Percentiles rank a stretch among this genome's conserved stretches.
These are phyloP conservation scores for Meandrina meandrites DNA, from an alignment of 92 coral and sea anemone species.

Conservation along the genomic window DNA sequence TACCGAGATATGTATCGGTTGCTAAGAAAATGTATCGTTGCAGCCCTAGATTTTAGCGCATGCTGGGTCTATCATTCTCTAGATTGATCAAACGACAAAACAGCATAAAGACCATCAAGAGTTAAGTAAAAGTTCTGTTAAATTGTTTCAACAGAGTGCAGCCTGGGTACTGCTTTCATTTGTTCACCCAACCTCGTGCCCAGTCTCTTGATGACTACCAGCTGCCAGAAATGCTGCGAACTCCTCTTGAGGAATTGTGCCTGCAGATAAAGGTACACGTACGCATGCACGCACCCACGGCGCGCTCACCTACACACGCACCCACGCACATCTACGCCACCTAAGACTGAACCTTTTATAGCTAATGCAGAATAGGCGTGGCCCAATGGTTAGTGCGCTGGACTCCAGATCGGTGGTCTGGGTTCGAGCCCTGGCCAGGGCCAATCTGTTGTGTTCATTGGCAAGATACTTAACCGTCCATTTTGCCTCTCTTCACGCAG, in stretches of 20 bases:
- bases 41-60: too few relatives aligned
- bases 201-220: constrained; percentile 85
- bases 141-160: constrained; percentile 69
- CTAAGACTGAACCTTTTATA: background rate
- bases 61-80: background rate
- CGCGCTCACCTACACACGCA: too few relatives aligned
- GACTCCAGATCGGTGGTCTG: background rate
- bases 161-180: constrained; percentile 91
- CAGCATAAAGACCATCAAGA: background rate
- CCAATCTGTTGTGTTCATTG: background rate
- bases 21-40: too few relatives aligned
- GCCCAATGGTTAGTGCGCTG: background rate
- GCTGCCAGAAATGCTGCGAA: constrained; percentile 93
- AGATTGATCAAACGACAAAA: too few relatives aligned
- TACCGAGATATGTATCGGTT: too few relatives aligned
- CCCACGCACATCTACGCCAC: background rate
- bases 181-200: constrained; percentile 80
- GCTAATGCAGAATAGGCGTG: background rate
- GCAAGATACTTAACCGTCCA: background rate
- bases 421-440: background rate
- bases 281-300: too few relatives aligned
- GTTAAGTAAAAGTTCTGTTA: background rate
- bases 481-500: too few relatives aligned
- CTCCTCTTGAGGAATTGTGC: constrained; percentile 93
- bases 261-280: constrained; percentile 85